Evolutionary conservation across 2,797 vertebrate genomes (phyloP).

Genomic region (Schizopygopsis malacanthus): DNA sequence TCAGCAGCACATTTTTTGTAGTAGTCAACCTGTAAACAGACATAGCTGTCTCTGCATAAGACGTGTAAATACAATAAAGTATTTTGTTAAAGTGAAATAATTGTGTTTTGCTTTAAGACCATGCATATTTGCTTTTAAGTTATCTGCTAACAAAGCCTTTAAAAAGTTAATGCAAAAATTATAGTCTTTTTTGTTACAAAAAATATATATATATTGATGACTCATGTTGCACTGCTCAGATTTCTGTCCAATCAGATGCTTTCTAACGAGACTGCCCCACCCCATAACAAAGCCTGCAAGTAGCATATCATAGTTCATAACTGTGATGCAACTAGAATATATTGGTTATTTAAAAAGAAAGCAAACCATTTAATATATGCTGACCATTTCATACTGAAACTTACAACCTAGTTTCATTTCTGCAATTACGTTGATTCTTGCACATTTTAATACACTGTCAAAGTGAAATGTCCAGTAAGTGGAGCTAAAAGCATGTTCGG

Average conservation of each 20-base stretch:
- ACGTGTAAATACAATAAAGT: background rate
- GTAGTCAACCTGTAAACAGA: background rate
- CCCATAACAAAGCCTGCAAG: background rate
- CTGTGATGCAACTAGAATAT: background rate
- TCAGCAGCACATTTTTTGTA: too few relatives aligned
- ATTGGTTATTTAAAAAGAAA: background rate
- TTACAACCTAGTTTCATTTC: background rate
- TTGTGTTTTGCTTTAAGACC: background rate
- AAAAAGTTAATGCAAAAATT: background rate
- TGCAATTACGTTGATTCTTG: background rate
- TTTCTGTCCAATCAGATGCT: slow-evolving; percentile 1
- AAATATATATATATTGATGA: background rate
- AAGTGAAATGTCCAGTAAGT: background rate
- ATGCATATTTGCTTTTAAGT: background rate
- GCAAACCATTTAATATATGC: background rate
- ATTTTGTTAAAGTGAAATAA: background rate
- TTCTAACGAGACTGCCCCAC: background rate
- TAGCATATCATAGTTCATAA: background rate
- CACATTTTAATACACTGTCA: background rate
- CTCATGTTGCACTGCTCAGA: background rate
- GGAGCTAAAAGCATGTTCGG: too few relatives aligned
- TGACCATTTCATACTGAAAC: background rate
- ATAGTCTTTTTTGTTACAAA: too few relatives aligned
- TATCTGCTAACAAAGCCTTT: background rate
- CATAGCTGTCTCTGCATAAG: background rate